Percentiles rank a stretch among this genome's conserved stretches.
Conservation (phyloP, 2,797 vertebrate species). For the Basileuterus tristriatus region DNA sequence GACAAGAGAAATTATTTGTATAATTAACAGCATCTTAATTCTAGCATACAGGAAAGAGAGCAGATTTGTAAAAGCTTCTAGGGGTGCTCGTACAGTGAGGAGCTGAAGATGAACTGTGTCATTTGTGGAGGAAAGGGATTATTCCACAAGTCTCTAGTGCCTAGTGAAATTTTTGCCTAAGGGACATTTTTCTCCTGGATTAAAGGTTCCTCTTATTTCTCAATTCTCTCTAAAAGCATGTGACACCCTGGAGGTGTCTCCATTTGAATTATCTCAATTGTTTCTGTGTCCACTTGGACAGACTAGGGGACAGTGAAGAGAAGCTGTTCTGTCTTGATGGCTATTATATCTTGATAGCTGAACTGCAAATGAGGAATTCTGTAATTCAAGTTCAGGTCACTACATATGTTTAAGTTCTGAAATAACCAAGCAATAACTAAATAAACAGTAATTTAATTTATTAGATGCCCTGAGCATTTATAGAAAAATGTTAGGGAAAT, state of each 20-base stretch:
- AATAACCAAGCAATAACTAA: constrained; percentile 58
- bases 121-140: background rate
- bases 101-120: background rate
- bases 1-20: background rate
- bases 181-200: constrained; percentile 11
- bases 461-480: constrained; percentile 46
- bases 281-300: constrained; percentile 12
- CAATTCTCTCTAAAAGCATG: background rate
- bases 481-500: constrained; percentile 57
- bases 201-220: constrained; percentile 15
- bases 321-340: background rate
- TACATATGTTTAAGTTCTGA: constrained; percentile 30
- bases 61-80: background rate
- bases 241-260: background rate
- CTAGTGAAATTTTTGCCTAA: constrained; percentile 22
- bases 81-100: background rate
- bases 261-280: background rate
- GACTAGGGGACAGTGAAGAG: constrained; percentile 18
- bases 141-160: background rate
- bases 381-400: constrained; percentile 43
- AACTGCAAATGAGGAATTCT: constrained; percentile 61
- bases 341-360: constrained; percentile 30
- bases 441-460: constrained; percentile 66
- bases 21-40: background rate
- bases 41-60: background rate